Evolutionary conservation across 2,888 invertebrate species (phyloP), one percentile per base, ranked within the genome.

Genomic region (Bembecia ichneumoniformis): DNA sequence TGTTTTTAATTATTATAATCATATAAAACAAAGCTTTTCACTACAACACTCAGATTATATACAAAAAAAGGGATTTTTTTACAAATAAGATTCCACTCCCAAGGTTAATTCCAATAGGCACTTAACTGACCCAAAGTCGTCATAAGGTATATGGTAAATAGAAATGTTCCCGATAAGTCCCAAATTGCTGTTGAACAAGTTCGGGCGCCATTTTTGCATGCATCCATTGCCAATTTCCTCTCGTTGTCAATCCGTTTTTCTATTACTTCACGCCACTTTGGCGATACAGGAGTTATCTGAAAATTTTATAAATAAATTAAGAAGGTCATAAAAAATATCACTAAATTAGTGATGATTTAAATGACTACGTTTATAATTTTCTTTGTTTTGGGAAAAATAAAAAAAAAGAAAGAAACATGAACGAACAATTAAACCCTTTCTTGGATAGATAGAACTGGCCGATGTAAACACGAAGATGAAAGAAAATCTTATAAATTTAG

Each of bases 81-180:
- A n/a, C n/a, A n/a, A n/a, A n/a, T n/a, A n/a, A n/a, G n/a, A n/a
- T n/a, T n/a, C n/a, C n/a, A n/a, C n/a, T n/a, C 5, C 5, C 40
- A 40, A 40, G 40, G 3, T 40, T 40, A 1, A 13, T 40, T n/a
- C 4, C 3, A 13, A 13, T 9, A 36, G 20, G 5, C 14, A 40
- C 40, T 13, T 13, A 11, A 51, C 49, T 46, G 60, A 92, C 93
- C 93, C 49, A 93, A 74, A 35, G 92, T 91, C 0, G 92, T 92
- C 68, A 93, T 86, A 9, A 92, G 84, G n/a, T 92, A 91, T 40
- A 93, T 82, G 7, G 90, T 88, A 63, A 93, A 92, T 16, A 93
- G 80, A 47, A 92, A 81, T 43, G 91, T 92, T 11, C 93, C 93
- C 0, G 92, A 88, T 56, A 91, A 88, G 16, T 91, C 89, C 93